phyloP scores from a whole-genome alignment of 2,797 vertebrate species.

The Microcaecilia unicolor region DNA sequence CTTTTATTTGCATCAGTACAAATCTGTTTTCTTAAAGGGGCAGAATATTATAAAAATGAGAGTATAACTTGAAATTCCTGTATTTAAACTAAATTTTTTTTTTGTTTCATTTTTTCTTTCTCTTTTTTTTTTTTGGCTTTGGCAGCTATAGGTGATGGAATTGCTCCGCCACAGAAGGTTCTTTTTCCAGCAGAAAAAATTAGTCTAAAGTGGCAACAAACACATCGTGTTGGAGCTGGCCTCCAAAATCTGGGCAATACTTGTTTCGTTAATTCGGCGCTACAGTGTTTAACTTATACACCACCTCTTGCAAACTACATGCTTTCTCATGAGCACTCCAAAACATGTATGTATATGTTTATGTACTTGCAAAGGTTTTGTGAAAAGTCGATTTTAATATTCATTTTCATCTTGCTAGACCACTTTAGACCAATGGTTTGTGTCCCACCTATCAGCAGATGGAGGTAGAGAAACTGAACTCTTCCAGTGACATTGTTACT shows the following conservation, averaged over 20 bases:
- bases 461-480: no score
- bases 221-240: slow-evolving; percentile 83
- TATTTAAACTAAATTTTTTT: background rate
- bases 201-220: slow-evolving; percentile 82
- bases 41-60: no score
- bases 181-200: slow-evolving; percentile 87
- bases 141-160: slow-evolving; percentile 74
- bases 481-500: no score
- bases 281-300: slow-evolving; percentile 93
- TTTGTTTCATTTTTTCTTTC: no score
- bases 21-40: no score
- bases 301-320: slow-evolving; percentile 90
- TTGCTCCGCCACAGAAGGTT: slow-evolving; percentile 81
- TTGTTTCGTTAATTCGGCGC: slow-evolving; percentile 88
- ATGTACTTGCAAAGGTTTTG: no score
- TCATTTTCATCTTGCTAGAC: no score
- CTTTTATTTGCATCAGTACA: no score
- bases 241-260: slow-evolving; percentile 95
- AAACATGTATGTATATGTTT: slow-evolving; percentile 60
- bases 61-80: background rate
- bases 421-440: no score
- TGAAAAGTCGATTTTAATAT: no score
- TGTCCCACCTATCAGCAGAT: no score
- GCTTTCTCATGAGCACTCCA: slow-evolving; percentile 89
- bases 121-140: slow-evolving; percentile 41